Conservation (phyloP, 2,888 invertebrate genomes). For the Tiliacea aurago region DNA sequence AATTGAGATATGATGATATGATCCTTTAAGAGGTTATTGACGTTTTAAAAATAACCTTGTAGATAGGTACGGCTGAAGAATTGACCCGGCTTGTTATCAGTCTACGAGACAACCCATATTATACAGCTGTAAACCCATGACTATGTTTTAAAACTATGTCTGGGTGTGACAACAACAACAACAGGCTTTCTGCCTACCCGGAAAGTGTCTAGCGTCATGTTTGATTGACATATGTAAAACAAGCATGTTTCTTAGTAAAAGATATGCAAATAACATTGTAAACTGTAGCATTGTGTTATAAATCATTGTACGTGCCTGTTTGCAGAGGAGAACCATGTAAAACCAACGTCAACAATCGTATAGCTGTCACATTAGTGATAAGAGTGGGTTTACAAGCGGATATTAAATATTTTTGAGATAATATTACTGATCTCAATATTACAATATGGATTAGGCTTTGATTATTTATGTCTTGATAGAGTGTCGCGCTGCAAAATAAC, state of each 20-base stretch:
- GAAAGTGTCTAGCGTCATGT: background rate
- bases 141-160: no score
- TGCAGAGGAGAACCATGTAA: constrained; percentile 32
- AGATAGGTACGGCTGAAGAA: no score
- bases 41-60: no score
- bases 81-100: no score
- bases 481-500: no score
- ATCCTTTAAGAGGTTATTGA: no score
- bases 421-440: background rate
- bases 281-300: constrained; percentile 20
- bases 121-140: no score
- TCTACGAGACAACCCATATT: no score
- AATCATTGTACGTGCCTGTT: constrained; percentile 15
- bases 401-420: constrained; percentile 17
- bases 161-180: no score
- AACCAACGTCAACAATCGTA: constrained; percentile 27
- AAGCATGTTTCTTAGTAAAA: constrained; percentile 14
- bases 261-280: constrained; percentile 35
- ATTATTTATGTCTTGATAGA: no score
- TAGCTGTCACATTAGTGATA: constrained; percentile 18
- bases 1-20: no score
- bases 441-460: background rate
- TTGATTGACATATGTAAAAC: constrained; percentile 7
- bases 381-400: constrained; percentile 3
- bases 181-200: background rate